Conservation (phyloP, 35 echinoderm and acorn worm genomes). For the Lytechinus variegatus region DNA sequence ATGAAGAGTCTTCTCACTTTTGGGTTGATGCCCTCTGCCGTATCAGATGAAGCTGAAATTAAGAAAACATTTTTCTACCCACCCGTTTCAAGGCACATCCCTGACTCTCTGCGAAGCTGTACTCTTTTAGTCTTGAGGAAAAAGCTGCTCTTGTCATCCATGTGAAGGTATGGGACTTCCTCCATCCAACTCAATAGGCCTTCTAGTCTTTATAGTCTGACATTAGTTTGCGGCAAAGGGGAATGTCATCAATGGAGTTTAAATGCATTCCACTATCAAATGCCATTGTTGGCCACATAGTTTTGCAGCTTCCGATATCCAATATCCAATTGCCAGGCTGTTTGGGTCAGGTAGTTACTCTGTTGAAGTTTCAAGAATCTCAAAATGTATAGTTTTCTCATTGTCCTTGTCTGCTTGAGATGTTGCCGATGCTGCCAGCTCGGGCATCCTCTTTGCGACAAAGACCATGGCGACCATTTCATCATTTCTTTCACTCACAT, state of each 20-base stretch:
- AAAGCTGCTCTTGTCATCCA: not conserved
- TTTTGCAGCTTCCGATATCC: not conserved
- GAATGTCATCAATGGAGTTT: not conserved
- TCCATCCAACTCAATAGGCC: conserved; percentile 48
- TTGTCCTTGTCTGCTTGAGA: not conserved
- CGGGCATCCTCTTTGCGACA: conserved; percentile 47
- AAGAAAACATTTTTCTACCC: not conserved
- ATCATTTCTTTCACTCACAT: conserved; percentile 52
- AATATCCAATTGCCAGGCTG: not conserved
- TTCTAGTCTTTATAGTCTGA: conserved; percentile 63
- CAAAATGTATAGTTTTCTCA: not conserved
- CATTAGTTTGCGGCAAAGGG: not conserved
- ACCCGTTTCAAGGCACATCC: conserved; percentile 49
- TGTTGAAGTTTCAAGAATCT: not conserved
- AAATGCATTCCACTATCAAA: not conserved
- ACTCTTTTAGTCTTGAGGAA: conserved; percentile 4
- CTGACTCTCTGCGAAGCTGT: conserved; percentile 38
- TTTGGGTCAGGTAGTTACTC: too few relatives aligned
- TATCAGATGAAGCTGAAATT: too few relatives aligned
- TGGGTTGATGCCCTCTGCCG: too few relatives aligned
- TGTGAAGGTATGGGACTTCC: conserved; percentile 40
- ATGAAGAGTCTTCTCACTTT: too few relatives aligned
- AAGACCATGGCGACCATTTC: conserved; percentile 62
- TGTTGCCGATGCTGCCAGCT: not conserved
- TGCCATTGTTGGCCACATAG: conserved; percentile 12